Conservation (phyloP, 2,888 invertebrate genomes). For the Ophonus ardosiacus region DNA sequence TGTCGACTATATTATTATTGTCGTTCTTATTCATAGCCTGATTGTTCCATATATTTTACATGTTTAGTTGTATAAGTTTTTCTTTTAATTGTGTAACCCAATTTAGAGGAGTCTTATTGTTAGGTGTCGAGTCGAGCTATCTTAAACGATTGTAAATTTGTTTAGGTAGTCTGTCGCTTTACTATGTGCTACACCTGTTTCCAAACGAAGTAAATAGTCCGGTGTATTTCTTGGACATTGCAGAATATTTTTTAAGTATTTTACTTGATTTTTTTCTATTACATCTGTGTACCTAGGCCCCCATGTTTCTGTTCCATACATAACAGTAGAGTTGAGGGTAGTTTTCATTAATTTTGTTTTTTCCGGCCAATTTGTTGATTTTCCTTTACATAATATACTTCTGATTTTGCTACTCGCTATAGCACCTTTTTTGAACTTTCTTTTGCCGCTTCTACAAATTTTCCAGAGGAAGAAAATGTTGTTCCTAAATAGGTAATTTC, state of each 20-base stretch:
- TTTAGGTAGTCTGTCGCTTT: not conserved
- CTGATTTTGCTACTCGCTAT: not conserved
- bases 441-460: not conserved
- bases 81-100: not conserved
- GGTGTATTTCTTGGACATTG: not conserved
- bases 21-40: too few species aligned
- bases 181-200: not conserved
- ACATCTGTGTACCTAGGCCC: not conserved
- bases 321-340: not conserved
- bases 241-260: not conserved
- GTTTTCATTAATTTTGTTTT: not conserved
- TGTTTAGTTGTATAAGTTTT: too few species aligned
- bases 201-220: not conserved
- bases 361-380: not conserved
- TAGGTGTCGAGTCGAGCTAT: not conserved
- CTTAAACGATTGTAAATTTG: not conserved
- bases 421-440: not conserved
- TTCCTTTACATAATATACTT: not conserved
- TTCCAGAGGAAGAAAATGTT: conserved; percentile 50
- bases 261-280: not conserved
- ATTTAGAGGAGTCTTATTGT: not conserved
- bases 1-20: too few species aligned
- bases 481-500: conserved; percentile 1
- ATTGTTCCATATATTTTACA: too few species aligned
- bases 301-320: not conserved